Evolutionary conservation across 2,113 vertebrate genomes (phyloP), one percentile per base, ranked within the genome.

Genomic region (Ageneiosus marmoratus): DNA sequence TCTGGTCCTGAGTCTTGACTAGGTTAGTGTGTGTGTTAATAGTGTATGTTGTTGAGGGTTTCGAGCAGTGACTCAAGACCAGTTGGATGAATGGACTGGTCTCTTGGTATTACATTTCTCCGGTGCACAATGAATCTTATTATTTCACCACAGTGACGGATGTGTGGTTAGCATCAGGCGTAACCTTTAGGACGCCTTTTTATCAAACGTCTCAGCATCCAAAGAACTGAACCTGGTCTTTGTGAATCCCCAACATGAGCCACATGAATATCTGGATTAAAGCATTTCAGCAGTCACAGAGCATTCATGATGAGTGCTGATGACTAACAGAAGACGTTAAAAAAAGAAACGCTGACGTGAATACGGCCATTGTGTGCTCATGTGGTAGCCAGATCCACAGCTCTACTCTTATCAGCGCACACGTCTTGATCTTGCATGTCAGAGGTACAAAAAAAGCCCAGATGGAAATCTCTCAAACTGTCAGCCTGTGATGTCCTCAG

Each of bases 381-480:
- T n/a, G 44, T 60, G 76, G 76, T 44, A 78, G 48, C 62, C 78
- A 55, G 18, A 80, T 27, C 60, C 62, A 51, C 29, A 5, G 62
- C 18, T 15, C 10, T 48, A 8, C 62, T 80, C 46, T 80, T 80
- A 50, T 67, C 60, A 69, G 27, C n/a, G 48, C 9, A 24, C 24
- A 3, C 58, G 27, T 34, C 20, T 50, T 48, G 56, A 65, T 53
- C 29, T 34, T 34, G 78, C 48, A 15, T 37, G 78, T 41, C 48
- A 29, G 63, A 69, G 48, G 51, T 53, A 67, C 37, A n/a, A 77
- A 9, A 37, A 58, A 41, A n/a, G 73, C 73, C n/a, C 56, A 50
- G 79, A 65, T 69, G 62, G 62, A 69, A 67, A 53, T 69, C 79
- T 80, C 12, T 37, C 78, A 13, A 50, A 80, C 44, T 32, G 58